Conservation (phyloP, 2,888 invertebrate species). For the Heliconius ethilla region DNA sequence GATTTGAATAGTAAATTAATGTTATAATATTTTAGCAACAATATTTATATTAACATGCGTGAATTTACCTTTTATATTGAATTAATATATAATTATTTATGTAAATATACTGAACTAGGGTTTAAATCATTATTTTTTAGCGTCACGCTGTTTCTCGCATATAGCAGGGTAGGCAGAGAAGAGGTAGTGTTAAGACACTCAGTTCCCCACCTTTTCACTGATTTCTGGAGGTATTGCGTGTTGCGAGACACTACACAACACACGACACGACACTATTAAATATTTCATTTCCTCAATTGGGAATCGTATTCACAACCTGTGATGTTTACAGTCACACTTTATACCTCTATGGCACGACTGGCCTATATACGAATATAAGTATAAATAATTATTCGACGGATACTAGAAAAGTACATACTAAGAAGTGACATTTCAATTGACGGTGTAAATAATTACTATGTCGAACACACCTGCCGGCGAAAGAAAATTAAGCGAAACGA, state of each 20-base stretch:
- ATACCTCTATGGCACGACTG: too few relatives aligned
- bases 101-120: background rate
- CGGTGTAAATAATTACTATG: slow-evolving; percentile 82
- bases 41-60: background rate
- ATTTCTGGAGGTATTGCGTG: too few relatives aligned
- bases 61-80: background rate
- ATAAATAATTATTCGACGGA: background rate
- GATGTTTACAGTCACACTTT: too few relatives aligned
- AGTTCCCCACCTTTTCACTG: too few relatives aligned
- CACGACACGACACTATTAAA: too few relatives aligned
- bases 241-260: too few relatives aligned
- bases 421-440: slow-evolving; percentile 73
- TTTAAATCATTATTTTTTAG: background rate
- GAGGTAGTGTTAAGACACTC: too few relatives aligned
- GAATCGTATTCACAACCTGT: too few relatives aligned
- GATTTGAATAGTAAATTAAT: background rate
- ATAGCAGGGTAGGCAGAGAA: too few relatives aligned
- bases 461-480: slow-evolving; percentile 81
- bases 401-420: slow-evolving; percentile 62
- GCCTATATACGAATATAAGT: too few relatives aligned
- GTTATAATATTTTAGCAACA: background rate
- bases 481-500: slow-evolving; percentile 82
- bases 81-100: background rate
- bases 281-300: too few relatives aligned
- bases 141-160: background rate